Evolutionary conservation across 2,888 invertebrate species (phyloP), one percentile per base, ranked within the genome.

Genomic region (Watsonalla cultraria): DNA sequence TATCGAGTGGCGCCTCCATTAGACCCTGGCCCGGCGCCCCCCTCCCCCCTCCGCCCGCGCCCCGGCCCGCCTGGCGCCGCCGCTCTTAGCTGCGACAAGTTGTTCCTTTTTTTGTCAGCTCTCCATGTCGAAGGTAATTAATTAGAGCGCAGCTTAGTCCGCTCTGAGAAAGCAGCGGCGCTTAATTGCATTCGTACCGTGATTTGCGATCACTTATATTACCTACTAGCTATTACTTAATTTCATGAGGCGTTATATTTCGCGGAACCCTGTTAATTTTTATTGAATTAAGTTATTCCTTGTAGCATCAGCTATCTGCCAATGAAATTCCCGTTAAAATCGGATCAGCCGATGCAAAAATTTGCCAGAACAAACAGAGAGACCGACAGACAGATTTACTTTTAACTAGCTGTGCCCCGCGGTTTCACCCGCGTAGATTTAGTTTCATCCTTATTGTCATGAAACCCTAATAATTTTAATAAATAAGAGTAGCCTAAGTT

Each of bases 81-180:
- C 66, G 84, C 85, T 86, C 83, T 88, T 84, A 76, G 81, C 80
- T 68, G 74, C 78, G 80, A 84, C 85, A 82, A 80, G 73, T 79
- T 77, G 73, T 79, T 77, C 62, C 65, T 82, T 84, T 86, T 86
- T 86, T 85, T 83, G 75, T 78, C 64, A 66, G 58, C 64, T 66
- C 72, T 70, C 75, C 70, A 68, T 78, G 74, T 74, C 61, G 72
- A 79, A 74, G 80, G 86, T 86, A 86, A 88, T 88, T 88, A 88
- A 88, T 88, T 86, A 84, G 84, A 74, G 70, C 81, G 74, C 74
- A 62, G 70, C 42, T 42, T 11, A 42, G 58, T 51, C 61, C 75
- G 68, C 71, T 76, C 72, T 76, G 80, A 70, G 77, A 73, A 72
- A 68, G 71, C 70, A 59, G 53, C 48, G 58, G 55, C 60, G 58